Percentiles rank a stretch among this genome's conserved stretches.
Conservation (phyloP, 2,113 vertebrate species). For the Prolemur simus region DNA sequence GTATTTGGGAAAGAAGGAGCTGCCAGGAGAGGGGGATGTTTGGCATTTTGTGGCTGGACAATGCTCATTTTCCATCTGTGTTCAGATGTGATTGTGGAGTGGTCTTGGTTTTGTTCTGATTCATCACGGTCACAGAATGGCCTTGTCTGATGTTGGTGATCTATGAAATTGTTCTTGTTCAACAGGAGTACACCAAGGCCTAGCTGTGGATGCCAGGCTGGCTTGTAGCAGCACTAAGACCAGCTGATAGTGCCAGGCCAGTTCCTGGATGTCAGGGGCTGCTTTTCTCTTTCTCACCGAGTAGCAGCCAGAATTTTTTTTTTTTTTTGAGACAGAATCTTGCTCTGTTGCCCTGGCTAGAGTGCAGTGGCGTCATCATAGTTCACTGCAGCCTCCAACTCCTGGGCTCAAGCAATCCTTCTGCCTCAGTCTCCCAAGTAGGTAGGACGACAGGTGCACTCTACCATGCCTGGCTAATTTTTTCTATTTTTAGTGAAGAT, state of each 20-base stretch:
- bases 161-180: slow-evolving; percentile 4
- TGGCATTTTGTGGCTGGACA: not conserved
- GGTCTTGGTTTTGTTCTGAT: not conserved
- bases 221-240: not conserved
- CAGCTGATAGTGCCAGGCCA: not conserved
- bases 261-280: not conserved
- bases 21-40: not conserved
- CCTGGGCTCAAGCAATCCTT: too few relatives aligned
- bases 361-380: too few relatives aligned
- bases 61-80: not conserved
- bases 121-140: not conserved
- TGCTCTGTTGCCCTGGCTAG: too few relatives aligned
- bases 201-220: not conserved
- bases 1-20: not conserved
- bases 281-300: slow-evolving; percentile 18
- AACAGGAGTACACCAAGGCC: not conserved
- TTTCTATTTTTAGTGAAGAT: too few relatives aligned
- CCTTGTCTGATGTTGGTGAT: not conserved
- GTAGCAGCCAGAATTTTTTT: not conserved
- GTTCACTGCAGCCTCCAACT: too few relatives aligned
- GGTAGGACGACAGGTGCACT: too few relatives aligned
- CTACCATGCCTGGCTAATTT: too few relatives aligned
- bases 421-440: too few relatives aligned
- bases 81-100: not conserved
- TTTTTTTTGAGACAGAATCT: too few relatives aligned